Conservation (phyloP, 1,140 invertebrate species). For the Laodelphax striatellus region DNA sequence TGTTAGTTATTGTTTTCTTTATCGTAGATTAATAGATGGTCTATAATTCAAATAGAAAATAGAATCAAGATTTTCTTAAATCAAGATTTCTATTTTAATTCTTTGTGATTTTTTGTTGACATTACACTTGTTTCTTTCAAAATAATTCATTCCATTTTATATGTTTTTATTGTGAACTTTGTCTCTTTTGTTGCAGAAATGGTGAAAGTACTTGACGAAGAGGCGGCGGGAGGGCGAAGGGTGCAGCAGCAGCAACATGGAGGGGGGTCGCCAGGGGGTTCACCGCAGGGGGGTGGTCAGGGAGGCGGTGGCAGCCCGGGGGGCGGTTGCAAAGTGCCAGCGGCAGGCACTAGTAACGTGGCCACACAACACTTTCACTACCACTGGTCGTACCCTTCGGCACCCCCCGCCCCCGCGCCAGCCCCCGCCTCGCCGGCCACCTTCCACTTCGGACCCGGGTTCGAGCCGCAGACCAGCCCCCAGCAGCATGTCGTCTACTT, state of each 20-base stretch:
- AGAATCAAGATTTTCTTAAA: no score
- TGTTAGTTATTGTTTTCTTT: no score
- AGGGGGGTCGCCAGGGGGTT: constrained; percentile 1
- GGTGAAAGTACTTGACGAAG: constrained; percentile 31
- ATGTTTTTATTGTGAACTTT: no score
- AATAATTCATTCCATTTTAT: no score
- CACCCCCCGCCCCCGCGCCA: constrained; percentile 16
- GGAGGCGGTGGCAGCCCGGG: constrained; percentile 5
- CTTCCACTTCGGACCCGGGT: constrained; percentile 38
- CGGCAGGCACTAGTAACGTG: constrained; percentile 22
- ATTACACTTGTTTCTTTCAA: no score
- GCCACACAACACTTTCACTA: constrained; percentile 30
- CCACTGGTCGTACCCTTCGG: constrained; percentile 29
- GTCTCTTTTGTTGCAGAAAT: constrained; percentile 18
- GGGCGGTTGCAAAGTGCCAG: constrained; percentile 15
- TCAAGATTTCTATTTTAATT: no score
- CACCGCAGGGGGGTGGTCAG: background rate
- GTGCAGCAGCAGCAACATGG: constrained; percentile 8
- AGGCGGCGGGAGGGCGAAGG: constrained; percentile 22
- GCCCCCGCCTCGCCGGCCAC: constrained; percentile 27
- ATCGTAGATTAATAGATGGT: no score
- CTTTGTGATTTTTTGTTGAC: no score
- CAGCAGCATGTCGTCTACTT: constrained; percentile 50
- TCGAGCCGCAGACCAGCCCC: constrained; percentile 33
- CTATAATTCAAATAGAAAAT: no score